Conservation (phyloP, 2,888 invertebrate species). For the Acleris emargana region DNA sequence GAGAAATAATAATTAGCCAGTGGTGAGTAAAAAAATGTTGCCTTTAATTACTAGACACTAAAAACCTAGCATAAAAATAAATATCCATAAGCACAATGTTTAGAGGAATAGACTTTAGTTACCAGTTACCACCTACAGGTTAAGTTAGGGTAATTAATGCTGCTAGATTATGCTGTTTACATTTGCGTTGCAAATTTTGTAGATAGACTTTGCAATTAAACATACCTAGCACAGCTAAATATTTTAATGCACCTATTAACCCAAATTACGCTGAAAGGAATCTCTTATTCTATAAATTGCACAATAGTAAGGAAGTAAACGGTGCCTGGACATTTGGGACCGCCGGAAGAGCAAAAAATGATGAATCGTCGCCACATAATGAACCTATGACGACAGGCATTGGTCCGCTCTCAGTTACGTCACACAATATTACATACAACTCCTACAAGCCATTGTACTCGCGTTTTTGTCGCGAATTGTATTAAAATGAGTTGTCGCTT, state of each 20-base stretch:
- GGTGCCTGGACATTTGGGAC: conserved; percentile 23
- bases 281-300: conserved; percentile 6
- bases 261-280: conserved; percentile 2
- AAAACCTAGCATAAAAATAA: no score
- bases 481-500: conserved; percentile 61
- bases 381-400: conserved; percentile 19
- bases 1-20: no score
- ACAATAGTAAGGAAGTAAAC: conserved; percentile 26
- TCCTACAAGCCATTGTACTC: conserved; percentile 40
- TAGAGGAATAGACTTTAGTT: no score
- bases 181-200: conserved; percentile 16
- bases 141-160: no score
- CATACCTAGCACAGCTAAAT: background rate
- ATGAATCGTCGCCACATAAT: conserved; percentile 27
- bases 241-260: conserved; percentile 2
- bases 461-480: conserved; percentile 44
- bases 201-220: background rate
- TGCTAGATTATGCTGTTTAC: background rate
- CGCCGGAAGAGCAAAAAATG: conserved; percentile 25
- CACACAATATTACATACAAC: conserved; percentile 2
- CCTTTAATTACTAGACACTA: no score
- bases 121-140: no score
- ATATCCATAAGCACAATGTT: no score
- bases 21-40: no score
- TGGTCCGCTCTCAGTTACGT: conserved; percentile 24